phyloP scores from a whole-genome alignment of 2,113 vertebrate genomes.

The Planiliza haematocheilus region DNA sequence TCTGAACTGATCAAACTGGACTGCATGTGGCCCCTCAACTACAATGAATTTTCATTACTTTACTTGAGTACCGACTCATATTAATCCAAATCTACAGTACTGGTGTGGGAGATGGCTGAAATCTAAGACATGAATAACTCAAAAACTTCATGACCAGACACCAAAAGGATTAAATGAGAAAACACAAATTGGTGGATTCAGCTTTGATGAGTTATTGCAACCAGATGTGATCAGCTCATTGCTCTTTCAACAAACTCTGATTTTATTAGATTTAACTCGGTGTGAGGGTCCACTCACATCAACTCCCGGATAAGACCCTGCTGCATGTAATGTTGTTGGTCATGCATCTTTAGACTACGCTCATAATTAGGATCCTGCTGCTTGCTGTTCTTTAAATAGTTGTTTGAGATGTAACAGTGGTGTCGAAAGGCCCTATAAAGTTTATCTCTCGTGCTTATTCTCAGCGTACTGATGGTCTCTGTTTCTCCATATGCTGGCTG shows the following conservation, averaged over 20 bases:
- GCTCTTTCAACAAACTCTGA: background rate
- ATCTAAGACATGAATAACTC: too few relatives aligned
- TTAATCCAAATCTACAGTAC: too few relatives aligned
- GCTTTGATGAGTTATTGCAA: background rate
- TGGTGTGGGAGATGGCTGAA: too few relatives aligned
- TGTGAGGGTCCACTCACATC: too few relatives aligned
- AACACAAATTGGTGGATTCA: too few relatives aligned
- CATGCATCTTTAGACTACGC: background rate
- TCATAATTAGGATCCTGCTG: background rate
- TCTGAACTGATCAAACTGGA: too few relatives aligned
- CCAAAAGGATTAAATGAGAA: background rate
- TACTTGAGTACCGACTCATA: too few relatives aligned
- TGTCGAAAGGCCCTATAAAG: constrained; percentile 21
- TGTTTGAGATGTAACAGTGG: constrained; percentile 1
- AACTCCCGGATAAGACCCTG: background rate
- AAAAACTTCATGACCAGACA: too few relatives aligned
- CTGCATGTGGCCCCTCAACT: too few relatives aligned
- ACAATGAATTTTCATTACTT: too few relatives aligned
- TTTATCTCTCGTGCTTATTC: constrained; percentile 32
- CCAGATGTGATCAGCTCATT: background rate
- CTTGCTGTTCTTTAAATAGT: constrained; percentile 11
- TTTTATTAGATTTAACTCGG: background rate
- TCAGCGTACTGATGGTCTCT: background rate
- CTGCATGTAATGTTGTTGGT: background rate
- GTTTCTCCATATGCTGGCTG: constrained; percentile 18